Evolutionary conservation across 2,797 vertebrate species (phyloP).

Genomic region (Chrysocyon brachyurus): DNA sequence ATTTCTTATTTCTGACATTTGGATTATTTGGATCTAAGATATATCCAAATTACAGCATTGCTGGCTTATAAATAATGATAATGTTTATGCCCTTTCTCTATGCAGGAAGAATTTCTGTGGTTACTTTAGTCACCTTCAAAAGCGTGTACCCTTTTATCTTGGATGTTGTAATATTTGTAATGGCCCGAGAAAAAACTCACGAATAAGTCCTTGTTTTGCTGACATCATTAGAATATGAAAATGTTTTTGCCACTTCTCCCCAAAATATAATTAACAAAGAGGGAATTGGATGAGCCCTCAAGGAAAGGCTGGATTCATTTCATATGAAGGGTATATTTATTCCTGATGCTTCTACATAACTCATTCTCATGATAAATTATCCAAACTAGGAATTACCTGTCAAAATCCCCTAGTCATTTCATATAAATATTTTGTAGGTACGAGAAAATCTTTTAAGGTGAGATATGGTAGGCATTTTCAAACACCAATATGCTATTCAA

Average conservation of each 20-base stretch:
- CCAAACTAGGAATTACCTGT: conserved; percentile 4
- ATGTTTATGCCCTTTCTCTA: neutral
- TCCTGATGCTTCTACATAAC: neutral
- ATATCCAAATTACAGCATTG: neutral
- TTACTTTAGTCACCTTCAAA: neutral
- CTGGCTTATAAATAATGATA: neutral
- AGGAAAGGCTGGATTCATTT: neutral
- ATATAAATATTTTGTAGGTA: neutral
- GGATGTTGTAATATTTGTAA: neutral
- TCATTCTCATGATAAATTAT: conserved; percentile 47
- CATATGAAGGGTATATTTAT: neutral
- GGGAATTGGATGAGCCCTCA: neutral
- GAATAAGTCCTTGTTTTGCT: conserved; percentile 14
- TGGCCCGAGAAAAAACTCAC: neutral
- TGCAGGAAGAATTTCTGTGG: neutral
- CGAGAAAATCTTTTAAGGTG: neutral
- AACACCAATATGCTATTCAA: neutral
- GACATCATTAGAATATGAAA: conserved; percentile 9
- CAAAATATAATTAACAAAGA: neutral
- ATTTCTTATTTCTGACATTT: conserved; percentile 23
- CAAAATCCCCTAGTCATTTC: conserved; percentile 17
- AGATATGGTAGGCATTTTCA: neutral
- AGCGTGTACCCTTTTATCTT: neutral
- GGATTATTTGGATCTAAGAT: neutral
- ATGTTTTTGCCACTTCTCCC: neutral